Conservation (phyloP, 2,888 invertebrate species). For the Bruchidius siliquastri region DNA sequence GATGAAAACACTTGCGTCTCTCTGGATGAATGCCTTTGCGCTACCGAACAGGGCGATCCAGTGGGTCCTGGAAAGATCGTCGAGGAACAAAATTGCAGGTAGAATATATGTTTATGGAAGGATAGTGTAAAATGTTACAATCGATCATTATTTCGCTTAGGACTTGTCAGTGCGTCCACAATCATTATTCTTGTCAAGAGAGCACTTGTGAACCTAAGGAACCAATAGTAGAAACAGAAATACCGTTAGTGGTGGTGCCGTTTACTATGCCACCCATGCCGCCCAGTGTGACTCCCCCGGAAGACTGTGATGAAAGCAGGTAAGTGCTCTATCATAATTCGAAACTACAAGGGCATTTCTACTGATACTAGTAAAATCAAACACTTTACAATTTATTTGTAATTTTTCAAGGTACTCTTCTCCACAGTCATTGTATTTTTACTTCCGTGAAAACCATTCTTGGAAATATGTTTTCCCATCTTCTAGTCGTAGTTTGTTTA, state of each 20-base stretch:
- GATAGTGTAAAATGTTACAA: too few relatives aligned
- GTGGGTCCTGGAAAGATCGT: conserved; percentile 46
- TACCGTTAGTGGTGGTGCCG: neutral
- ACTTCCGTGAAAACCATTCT: too few relatives aligned
- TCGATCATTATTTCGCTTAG: conserved; percentile 37
- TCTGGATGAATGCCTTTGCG: conserved; percentile 71
- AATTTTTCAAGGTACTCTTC: too few relatives aligned
- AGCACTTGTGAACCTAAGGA: conserved; percentile 7
- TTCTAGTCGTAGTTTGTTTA: too few relatives aligned
- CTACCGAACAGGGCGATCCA: conserved; percentile 57
- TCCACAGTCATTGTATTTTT: too few relatives aligned
- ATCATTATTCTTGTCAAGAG: conserved; percentile 66
- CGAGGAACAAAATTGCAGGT: neutral
- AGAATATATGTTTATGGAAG: neutral
- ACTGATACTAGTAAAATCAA: too few relatives aligned
- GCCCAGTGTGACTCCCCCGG: conserved; percentile 47
- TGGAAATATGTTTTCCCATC: too few relatives aligned
- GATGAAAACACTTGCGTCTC: conserved; percentile 70
- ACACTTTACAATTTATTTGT: too few relatives aligned
- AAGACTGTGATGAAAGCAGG: conserved; percentile 45
- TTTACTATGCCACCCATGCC: conserved; percentile 13
- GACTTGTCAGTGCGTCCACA: conserved; percentile 76
- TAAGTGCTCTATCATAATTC: conserved; percentile 27
- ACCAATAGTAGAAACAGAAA: conserved; percentile 1
- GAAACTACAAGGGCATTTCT: too few relatives aligned